phyloP scores from a whole-genome alignment of 2,888 invertebrate genomes.

The Tetragnatha montana region DNA sequence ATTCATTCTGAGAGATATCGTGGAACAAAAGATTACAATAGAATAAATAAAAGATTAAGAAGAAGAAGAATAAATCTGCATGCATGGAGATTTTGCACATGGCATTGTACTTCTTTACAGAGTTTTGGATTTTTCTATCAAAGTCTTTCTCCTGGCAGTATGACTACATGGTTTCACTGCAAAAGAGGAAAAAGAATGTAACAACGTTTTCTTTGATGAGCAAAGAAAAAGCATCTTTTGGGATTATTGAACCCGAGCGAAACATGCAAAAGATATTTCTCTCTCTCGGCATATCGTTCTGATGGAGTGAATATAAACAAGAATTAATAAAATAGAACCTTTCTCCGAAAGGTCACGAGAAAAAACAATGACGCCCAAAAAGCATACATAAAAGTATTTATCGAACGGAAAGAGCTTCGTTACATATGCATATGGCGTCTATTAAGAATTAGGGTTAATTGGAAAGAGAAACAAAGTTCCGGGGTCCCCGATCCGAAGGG shows the following conservation, averaged over 20 bases:
- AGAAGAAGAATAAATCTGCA: no score
- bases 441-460: constrained; percentile 10
- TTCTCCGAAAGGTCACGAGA: neutral
- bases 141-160: no score
- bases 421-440: neutral
- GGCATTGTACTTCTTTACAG: no score
- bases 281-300: neutral
- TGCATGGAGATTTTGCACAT: no score
- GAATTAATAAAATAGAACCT: neutral
- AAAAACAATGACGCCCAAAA: neutral
- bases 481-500: neutral
- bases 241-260: neutral
- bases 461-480: neutral
- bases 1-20: no score
- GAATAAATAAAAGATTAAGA: no score
- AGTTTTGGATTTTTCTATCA: no score
- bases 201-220: no score
- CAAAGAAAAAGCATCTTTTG: neutral
- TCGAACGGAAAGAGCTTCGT: neutral
- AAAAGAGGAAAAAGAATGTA: no score
- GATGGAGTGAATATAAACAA: no score
- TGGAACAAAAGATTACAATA: no score
- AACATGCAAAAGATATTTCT: neutral
- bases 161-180: no score
- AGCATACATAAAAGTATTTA: neutral